Conservation (phyloP, 2,797 vertebrate genomes). For the Myripristis jacobus region DNA sequence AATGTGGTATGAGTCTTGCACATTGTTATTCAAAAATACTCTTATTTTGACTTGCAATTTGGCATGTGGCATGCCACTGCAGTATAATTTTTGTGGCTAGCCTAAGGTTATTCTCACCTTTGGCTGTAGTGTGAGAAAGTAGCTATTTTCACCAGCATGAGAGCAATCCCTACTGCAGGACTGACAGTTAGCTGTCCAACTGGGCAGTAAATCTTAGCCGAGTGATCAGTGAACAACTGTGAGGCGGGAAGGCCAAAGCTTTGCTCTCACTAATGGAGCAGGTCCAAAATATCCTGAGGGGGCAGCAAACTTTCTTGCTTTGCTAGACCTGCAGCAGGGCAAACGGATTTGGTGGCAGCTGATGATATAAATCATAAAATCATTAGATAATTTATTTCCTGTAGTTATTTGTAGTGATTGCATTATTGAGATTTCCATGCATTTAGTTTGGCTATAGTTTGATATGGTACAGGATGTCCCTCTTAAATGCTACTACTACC, state of each 20-base stretch:
- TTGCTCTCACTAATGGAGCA: constrained; percentile 52
- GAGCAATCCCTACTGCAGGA: constrained; percentile 60
- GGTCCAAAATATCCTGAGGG: constrained; percentile 58
- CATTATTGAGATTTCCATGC: constrained; percentile 16
- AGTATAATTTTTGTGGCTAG: constrained; percentile 43
- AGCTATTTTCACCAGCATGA: constrained; percentile 42
- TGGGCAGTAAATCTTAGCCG: constrained; percentile 67
- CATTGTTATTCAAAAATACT: neutral
- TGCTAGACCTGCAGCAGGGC: constrained; percentile 28
- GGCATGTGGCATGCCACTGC: neutral
- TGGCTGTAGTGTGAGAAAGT: constrained; percentile 66
- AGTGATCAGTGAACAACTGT: constrained; percentile 70
- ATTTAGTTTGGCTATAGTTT: constrained; percentile 8
- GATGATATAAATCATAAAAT: neutral
- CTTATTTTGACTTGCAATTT: constrained; percentile 15
- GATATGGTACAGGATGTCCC: constrained; percentile 9
- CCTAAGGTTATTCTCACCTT: constrained; percentile 35
- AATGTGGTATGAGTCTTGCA: too few species aligned
- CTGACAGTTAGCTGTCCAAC: constrained; percentile 73
- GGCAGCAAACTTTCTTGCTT: constrained; percentile 36
- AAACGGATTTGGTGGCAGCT: neutral
- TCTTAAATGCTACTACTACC: constrained; percentile 1
- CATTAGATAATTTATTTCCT: neutral
- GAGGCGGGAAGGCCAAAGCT: constrained; percentile 51
- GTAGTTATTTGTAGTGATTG: neutral